Conservation (phyloP, 2,797 vertebrate species). For the Enteromius anoplus region DNA sequence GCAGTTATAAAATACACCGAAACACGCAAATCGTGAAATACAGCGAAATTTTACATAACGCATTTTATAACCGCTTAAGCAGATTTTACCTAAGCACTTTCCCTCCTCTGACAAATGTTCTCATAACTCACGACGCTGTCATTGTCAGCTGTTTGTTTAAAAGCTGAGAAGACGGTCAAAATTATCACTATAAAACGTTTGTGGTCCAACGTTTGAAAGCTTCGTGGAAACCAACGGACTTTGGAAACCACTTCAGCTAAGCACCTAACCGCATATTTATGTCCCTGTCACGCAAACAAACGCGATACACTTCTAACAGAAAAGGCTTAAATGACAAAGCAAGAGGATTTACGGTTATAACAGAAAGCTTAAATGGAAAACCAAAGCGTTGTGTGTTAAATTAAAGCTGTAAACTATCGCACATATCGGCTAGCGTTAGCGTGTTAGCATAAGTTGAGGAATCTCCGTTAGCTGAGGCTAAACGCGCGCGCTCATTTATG, state of each 20-base stretch:
- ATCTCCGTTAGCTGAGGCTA: constrained; percentile 44
- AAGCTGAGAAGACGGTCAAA: background rate
- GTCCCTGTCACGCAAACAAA: background rate
- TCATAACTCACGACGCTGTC: background rate
- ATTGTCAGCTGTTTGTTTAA: background rate
- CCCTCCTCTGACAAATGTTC: background rate
- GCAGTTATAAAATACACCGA: background rate
- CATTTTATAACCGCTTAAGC: background rate
- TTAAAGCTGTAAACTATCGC: constrained; percentile 2
- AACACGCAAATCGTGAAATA: background rate
- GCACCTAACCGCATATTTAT: background rate
- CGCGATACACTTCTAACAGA: background rate
- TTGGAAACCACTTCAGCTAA: constrained; percentile 1
- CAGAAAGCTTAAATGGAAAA: background rate
- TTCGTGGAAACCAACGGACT: constrained; percentile 1
- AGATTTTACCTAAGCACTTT: background rate
- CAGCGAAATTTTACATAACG: background rate
- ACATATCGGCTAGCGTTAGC: constrained; percentile 27
- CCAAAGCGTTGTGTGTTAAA: background rate
- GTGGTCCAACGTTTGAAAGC: background rate
- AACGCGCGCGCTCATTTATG: constrained; percentile 29
- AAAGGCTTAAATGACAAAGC: background rate
- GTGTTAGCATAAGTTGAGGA: constrained; percentile 48
- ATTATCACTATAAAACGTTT: background rate
- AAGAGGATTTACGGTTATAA: background rate